phyloP scores from a whole-genome alignment of 2,797 vertebrate species.

The Enteromius anoplus region DNA sequence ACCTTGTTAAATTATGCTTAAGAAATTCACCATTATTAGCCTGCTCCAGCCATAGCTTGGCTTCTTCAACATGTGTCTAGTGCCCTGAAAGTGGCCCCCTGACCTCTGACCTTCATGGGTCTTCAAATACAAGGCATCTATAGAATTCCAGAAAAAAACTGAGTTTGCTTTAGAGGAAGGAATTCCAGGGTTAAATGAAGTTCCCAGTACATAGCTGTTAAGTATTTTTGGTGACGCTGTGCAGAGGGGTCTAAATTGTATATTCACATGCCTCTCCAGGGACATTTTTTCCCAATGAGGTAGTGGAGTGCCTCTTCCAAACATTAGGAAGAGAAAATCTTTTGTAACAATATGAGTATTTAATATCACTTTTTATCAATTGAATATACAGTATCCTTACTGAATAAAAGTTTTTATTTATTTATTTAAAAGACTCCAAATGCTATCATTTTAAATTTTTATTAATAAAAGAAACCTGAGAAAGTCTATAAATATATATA shows the following conservation, averaged over 20 bases:
- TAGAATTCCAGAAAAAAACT: slow-evolving; percentile 31
- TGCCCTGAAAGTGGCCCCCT: slow-evolving; percentile 29
- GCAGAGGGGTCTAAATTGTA: background rate
- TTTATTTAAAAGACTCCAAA: background rate
- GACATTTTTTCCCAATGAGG: background rate
- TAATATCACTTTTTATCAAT: background rate
- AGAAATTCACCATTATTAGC: background rate
- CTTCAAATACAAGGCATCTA: slow-evolving; percentile 34
- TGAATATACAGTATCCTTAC: background rate
- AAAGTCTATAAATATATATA: background rate
- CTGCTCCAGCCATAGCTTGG: slow-evolving; percentile 12
- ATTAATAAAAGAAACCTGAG: background rate
- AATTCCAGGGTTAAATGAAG: slow-evolving; percentile 30
- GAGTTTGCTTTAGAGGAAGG: slow-evolving; percentile 7
- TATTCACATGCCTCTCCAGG: background rate
- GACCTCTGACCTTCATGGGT: slow-evolving; percentile 38
- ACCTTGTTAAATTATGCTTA: background rate
- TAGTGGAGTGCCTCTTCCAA: background rate
- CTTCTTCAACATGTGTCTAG: background rate
- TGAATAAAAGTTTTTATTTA: background rate
- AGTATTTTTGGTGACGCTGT: slow-evolving; percentile 32
- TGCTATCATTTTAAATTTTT: background rate
- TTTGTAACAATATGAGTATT: background rate
- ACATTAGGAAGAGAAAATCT: background rate
- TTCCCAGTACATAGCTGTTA: slow-evolving; percentile 29